These are phyloP conservation scores for Enteromius treurensis DNA, from an alignment of 2,797 vertebrate species.

Conservation along the genomic window DNA sequence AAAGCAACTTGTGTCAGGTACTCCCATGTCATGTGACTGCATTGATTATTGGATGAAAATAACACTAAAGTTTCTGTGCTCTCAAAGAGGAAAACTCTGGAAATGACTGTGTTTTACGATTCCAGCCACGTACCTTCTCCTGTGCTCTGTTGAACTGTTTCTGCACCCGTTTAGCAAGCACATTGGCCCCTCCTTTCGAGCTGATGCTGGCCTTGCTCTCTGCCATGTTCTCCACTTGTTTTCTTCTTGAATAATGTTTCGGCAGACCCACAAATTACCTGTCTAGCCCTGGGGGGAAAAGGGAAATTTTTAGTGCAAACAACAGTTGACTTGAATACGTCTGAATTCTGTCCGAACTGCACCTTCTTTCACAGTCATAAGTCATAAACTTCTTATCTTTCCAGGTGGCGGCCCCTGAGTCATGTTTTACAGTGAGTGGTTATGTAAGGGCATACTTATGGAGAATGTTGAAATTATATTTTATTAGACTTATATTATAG, in stretches of 20 bases:
- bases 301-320: neutral
- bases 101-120: neutral
- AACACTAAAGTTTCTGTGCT: neutral
- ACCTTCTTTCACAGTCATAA: slow-evolving; percentile 24
- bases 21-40: slow-evolving; percentile 3
- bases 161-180: slow-evolving; percentile 90
- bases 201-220: slow-evolving; percentile 62
- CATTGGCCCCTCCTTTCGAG: slow-evolving; percentile 79
- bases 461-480: neutral
- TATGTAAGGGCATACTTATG: neutral
- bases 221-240: slow-evolving; percentile 36
- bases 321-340: neutral
- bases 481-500: neutral
- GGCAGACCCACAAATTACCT: neutral
- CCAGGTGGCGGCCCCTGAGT: neutral
- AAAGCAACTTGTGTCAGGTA: slow-evolving; percentile 6
- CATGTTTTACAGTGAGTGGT: slow-evolving; percentile 21
- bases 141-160: slow-evolving; percentile 89
- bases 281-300: slow-evolving; percentile 3
- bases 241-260: neutral
- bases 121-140: slow-evolving; percentile 85
- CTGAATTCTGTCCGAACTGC: slow-evolving; percentile 23
- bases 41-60: neutral
- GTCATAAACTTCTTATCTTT: slow-evolving; percentile 41
- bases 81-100: neutral